Percentiles rank a stretch among this genome's conserved stretches.
Evolutionary conservation across 2,797 vertebrate genomes (phyloP).

Genomic region (Vultur gryphus): DNA sequence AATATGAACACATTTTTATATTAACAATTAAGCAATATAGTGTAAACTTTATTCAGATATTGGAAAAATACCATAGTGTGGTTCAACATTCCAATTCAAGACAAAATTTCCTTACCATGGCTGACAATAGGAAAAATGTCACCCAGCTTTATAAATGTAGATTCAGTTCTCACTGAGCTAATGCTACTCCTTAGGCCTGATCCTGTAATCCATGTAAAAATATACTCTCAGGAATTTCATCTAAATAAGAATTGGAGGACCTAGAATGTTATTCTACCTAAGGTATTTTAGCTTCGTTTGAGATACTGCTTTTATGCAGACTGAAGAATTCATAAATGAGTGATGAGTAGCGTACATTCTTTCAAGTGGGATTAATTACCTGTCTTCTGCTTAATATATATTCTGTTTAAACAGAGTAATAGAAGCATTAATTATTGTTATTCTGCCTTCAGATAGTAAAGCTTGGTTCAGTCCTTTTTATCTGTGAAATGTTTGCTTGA

Average conservation of each 20-base stretch:
- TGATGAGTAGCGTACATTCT: conserved; percentile 4
- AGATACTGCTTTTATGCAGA: neutral
- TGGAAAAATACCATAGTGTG: neutral
- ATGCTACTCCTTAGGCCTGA: neutral
- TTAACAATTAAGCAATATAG: neutral
- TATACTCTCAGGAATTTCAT: neutral
- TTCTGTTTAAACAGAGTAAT: conserved; percentile 43
- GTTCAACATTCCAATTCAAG: neutral
- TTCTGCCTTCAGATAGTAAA: conserved; percentile 35
- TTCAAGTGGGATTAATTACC: conserved; percentile 60
- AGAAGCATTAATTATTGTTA: conserved; percentile 59
- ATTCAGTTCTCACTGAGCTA: neutral
- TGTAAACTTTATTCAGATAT: neutral
- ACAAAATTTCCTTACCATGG: neutral
- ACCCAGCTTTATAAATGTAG: neutral
- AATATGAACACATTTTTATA: neutral
- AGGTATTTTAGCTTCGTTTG: neutral
- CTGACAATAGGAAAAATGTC: neutral
- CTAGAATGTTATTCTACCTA: neutral
- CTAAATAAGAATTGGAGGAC: neutral
- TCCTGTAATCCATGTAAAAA: neutral
- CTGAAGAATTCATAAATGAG: conserved; percentile 32
- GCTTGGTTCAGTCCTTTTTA: conserved; percentile 1
- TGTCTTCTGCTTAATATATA: conserved; percentile 47
- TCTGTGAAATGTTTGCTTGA: conserved; percentile 12